Evolutionary conservation across 92 coral and sea anemone species (phyloP).

Genomic region (Phenganax marumi): DNA sequence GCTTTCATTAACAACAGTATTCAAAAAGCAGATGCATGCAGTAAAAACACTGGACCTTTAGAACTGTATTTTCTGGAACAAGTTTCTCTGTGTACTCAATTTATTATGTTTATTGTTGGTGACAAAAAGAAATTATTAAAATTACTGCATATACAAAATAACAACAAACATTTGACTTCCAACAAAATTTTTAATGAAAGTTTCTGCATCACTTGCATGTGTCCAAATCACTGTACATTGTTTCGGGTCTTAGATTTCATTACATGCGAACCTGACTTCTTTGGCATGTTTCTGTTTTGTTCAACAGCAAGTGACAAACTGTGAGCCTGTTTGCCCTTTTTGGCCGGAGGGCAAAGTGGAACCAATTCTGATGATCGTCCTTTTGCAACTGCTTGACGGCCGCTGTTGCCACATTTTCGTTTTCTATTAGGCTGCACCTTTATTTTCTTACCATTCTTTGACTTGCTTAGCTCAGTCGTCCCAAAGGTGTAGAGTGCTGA

Average conservation of each 20-base stretch:
- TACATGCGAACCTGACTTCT: conserved; percentile 50
- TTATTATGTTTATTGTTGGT: too few relatives aligned
- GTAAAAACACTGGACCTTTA: too few relatives aligned
- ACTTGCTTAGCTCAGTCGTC: conserved; percentile 43
- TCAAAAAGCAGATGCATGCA: too few relatives aligned
- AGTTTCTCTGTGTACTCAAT: too few relatives aligned
- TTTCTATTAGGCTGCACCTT: conserved; percentile 63
- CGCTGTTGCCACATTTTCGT: conserved; percentile 51
- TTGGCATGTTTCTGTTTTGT: conserved; percentile 45
- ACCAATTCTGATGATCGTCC: neutral
- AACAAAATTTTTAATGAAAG: too few relatives aligned
- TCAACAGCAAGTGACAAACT: conserved; percentile 50
- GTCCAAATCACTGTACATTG: neutral
- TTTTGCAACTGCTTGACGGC: conserved; percentile 32
- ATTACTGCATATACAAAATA: too few relatives aligned
- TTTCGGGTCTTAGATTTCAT: conserved; percentile 57
- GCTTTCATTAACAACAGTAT: too few relatives aligned
- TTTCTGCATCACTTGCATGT: too few relatives aligned
- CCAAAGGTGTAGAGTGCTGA: conserved; percentile 60
- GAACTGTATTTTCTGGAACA: too few relatives aligned
- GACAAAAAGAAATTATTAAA: too few relatives aligned
- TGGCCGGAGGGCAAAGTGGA: conserved; percentile 7
- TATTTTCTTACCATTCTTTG: conserved; percentile 48
- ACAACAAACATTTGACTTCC: too few relatives aligned
- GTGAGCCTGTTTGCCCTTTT: conserved; percentile 29